These are phyloP conservation scores for Drosophila navojoa DNA, from an alignment of 1,140 invertebrate genomes.

Conservation along the genomic window DNA sequence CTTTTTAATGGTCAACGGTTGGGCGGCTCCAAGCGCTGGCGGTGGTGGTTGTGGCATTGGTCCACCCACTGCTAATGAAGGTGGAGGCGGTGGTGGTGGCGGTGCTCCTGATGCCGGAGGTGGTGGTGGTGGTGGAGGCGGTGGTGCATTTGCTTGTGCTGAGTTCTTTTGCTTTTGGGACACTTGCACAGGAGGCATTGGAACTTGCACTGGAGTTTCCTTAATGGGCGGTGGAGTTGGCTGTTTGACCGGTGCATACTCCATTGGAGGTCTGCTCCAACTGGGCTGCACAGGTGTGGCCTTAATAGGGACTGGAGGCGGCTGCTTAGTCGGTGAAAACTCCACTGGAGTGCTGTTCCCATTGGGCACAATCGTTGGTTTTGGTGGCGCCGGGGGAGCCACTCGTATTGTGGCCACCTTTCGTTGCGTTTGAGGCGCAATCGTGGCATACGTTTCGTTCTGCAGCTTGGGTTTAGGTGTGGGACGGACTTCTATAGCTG, in stretches of 20 bases:
- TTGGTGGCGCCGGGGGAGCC: slow-evolving; percentile 63
- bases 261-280: no score
- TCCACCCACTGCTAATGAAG: neutral
- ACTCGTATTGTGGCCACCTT: slow-evolving; percentile 60
- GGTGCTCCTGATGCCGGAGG: slow-evolving; percentile 33
- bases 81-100: slow-evolving; percentile 50
- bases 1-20: slow-evolving; percentile 36
- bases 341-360: slow-evolving; percentile 21
- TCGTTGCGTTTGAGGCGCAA: slow-evolving; percentile 57
- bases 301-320: slow-evolving; percentile 34
- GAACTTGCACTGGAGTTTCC: slow-evolving; percentile 2
- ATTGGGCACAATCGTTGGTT: slow-evolving; percentile 52
- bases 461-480: slow-evolving; percentile 10
- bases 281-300: slow-evolving; percentile 4
- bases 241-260: no score
- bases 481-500: slow-evolving; percentile 48
- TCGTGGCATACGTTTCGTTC: slow-evolving; percentile 57
- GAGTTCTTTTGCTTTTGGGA: slow-evolving; percentile 8
- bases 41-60: slow-evolving; percentile 50
- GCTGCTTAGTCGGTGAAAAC: slow-evolving; percentile 27
- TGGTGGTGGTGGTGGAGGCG: slow-evolving; percentile 48
- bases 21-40: slow-evolving; percentile 21
- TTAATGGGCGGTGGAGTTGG: slow-evolving; percentile 36
- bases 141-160: slow-evolving; percentile 3
- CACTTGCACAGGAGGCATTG: slow-evolving; percentile 3